These are phyloP conservation scores for Arge pagana DNA, from an alignment of 2,888 invertebrate genomes.

Conservation along the genomic window DNA sequence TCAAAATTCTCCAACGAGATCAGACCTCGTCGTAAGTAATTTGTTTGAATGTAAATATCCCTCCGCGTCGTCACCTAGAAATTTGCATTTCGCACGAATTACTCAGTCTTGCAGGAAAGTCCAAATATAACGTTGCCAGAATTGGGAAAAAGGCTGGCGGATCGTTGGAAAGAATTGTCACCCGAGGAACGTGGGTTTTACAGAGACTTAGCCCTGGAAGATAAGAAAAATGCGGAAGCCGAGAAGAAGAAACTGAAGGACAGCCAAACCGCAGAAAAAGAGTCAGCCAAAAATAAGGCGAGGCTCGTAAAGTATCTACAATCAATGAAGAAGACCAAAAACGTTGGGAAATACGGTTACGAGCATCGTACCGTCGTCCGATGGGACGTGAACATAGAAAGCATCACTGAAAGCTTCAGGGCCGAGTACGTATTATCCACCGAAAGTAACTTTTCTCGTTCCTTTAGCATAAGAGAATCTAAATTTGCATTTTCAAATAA, in stretches of 20 bases:
- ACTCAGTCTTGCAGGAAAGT: constrained; percentile 44
- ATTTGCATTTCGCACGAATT: not conserved
- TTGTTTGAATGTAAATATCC: constrained; percentile 22
- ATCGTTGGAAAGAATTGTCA: constrained; percentile 52
- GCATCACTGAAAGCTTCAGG: constrained; percentile 34
- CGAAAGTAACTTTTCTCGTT: not conserved
- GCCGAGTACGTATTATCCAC: constrained; percentile 22
- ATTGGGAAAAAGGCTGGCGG: constrained; percentile 52
- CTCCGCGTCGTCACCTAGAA: not conserved
- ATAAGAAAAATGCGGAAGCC: constrained; percentile 14
- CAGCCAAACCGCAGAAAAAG: constrained; percentile 9
- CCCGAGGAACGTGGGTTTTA: constrained; percentile 54
- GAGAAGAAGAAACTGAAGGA: constrained; percentile 9
- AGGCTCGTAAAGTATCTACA: constrained; percentile 42
- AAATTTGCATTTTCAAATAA: not conserved
- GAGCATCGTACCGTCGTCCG: constrained; percentile 40
- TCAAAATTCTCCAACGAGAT: constrained; percentile 51
- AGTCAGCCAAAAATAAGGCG: constrained; percentile 38
- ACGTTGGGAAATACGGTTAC: constrained; percentile 33
- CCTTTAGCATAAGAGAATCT: not conserved
- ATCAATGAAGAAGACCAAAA: constrained; percentile 43
- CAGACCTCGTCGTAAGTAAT: constrained; percentile 49
- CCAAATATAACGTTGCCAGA: constrained; percentile 50
- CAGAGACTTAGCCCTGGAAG: constrained; percentile 40
- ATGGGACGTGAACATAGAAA: constrained; percentile 40